A percentile compares a stretch with the other conserved stretches of the same genome.
Evolutionary conservation across 2,888 invertebrate species (phyloP).

Genomic region (Prenolepis imparis): DNA sequence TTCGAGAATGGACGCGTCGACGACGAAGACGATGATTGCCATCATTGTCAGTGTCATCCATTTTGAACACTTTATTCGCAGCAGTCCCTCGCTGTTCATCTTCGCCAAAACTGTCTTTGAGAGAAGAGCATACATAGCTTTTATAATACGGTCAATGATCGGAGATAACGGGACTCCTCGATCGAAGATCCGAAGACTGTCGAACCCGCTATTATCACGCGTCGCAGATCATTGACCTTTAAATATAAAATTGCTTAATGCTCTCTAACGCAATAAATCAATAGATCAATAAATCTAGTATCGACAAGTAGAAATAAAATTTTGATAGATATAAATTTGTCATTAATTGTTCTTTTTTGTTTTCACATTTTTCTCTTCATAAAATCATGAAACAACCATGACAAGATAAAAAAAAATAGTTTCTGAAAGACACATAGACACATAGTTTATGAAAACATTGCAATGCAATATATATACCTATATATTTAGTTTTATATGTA

Average conservation of each 20-base stretch:
- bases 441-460: too few species aligned
- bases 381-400: neutral
- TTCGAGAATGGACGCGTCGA: conserved; percentile 54
- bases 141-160: conserved; percentile 81
- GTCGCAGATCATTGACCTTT: conserved; percentile 55
- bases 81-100: conserved; percentile 60
- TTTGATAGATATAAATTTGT: neutral
- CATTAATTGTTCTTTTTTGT: neutral
- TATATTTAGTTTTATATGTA: neutral
- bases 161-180: conserved; percentile 79
- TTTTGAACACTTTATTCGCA: conserved; percentile 24
- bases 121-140: conserved; percentile 74
- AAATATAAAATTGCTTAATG: neutral
- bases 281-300: neutral
- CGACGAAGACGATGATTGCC: conserved; percentile 52
- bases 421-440: neutral
- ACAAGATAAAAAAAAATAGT: neutral
- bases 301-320: neutral
- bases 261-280: neutral
- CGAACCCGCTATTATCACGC: conserved; percentile 44
- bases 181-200: conserved; percentile 54
- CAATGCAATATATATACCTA: neutral
- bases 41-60: conserved; percentile 49
- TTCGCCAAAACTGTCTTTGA: conserved; percentile 76
- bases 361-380: neutral